Evolutionary conservation across 2,888 invertebrate genomes (phyloP).

Genomic region (Andricus quercusramuli): DNA sequence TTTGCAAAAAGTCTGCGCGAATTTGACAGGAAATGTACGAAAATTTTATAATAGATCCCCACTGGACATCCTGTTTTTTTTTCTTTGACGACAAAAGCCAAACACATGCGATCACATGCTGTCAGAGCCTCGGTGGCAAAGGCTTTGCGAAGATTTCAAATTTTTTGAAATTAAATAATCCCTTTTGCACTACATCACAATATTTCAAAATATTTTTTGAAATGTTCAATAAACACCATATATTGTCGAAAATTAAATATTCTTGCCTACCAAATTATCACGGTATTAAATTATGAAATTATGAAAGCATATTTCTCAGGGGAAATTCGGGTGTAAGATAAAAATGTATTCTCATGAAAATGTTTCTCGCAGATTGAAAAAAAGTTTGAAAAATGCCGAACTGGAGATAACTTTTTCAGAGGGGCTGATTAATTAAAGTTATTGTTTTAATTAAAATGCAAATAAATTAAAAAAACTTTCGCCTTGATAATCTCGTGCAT

Average conservation of each 20-base stretch:
- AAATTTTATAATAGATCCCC: too few species aligned
- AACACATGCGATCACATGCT: constrained; percentile 25
- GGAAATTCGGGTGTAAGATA: too few species aligned
- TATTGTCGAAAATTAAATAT: too few species aligned
- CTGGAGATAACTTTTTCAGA: neutral
- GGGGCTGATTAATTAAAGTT: neutral
- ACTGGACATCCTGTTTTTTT: neutral
- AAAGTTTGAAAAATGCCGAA: neutral
- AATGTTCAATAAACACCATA: too few species aligned
- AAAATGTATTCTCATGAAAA: too few species aligned
- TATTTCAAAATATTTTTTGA: too few species aligned
- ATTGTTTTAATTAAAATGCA: constrained; percentile 32
- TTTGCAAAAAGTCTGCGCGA: too few species aligned
- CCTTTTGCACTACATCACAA: too few species aligned
- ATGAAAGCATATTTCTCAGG: too few species aligned
- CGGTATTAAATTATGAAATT: too few species aligned
- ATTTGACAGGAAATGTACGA: too few species aligned
- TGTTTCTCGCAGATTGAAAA: neutral
- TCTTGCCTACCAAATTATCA: fast-evolving
- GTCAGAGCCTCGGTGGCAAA: constrained; percentile 15
- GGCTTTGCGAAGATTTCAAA: constrained; percentile 12
- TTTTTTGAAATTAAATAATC: too few species aligned
- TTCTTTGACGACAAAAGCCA: constrained; percentile 14
- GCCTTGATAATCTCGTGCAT: constrained; percentile 19
- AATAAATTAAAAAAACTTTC: constrained; percentile 32